Evolutionary conservation across 2,797 vertebrate genomes (phyloP).

Genomic region (Enteromius treurensis): DNA sequence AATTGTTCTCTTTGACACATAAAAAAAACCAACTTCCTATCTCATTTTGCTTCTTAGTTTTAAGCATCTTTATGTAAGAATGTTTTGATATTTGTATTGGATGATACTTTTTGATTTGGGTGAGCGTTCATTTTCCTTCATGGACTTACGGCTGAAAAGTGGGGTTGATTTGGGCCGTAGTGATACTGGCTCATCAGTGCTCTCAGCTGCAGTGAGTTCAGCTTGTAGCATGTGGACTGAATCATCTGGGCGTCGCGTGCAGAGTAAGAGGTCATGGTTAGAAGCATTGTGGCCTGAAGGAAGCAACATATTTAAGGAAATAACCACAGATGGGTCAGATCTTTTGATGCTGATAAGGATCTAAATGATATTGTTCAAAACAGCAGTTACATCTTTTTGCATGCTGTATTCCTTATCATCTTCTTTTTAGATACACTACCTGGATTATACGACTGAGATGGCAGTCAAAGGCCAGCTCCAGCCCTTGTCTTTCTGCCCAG

Average conservation of each 20-base stretch:
- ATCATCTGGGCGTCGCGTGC: constrained; percentile 83
- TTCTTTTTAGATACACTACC: constrained; percentile 69
- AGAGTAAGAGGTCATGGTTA: constrained; percentile 93
- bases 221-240: constrained; percentile 89
- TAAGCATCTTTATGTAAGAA: background rate
- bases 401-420: background rate
- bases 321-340: background rate
- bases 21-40: background rate
- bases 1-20: no score
- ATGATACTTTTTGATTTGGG: background rate
- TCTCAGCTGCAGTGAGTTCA: constrained; percentile 90
- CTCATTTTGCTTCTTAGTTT: background rate
- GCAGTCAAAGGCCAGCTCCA: constrained; percentile 93
- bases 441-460: constrained; percentile 91
- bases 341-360: background rate
- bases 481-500: constrained; percentile 95
- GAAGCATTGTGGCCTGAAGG: constrained; percentile 87
- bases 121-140: background rate
- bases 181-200: constrained; percentile 86
- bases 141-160: constrained; percentile 85
- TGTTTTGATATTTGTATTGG: background rate
- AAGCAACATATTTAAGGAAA: constrained; percentile 39
- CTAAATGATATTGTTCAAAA: background rate
- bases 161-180: constrained; percentile 86
- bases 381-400: background rate